Percentiles rank a stretch among this genome's conserved stretches.
phyloP scores from a whole-genome alignment of 2,113 vertebrate genomes.

The Solea senegalensis region DNA sequence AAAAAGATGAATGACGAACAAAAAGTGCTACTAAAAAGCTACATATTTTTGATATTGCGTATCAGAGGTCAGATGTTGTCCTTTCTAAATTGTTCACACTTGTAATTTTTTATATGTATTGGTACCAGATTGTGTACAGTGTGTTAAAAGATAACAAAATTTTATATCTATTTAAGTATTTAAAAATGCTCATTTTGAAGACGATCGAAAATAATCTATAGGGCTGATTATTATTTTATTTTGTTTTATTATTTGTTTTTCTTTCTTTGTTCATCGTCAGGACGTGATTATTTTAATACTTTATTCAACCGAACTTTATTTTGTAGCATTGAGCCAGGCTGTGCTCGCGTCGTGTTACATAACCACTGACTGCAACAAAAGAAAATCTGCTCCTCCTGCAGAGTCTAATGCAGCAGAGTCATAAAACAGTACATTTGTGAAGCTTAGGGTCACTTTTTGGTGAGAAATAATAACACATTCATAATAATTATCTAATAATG shows the following conservation, averaged over 20 bases:
- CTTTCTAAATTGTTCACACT: constrained; percentile 87
- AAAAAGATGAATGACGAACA: constrained; percentile 82
- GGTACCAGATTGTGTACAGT: constrained; percentile 84
- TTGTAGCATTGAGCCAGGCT: constrained; percentile 26
- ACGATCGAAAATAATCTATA: constrained; percentile 41
- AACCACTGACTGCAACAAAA: constrained; percentile 20
- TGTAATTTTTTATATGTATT: constrained; percentile 77
- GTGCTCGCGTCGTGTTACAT: constrained; percentile 46
- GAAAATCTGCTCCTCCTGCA: background rate
- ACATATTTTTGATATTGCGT: constrained; percentile 91
- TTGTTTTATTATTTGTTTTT: background rate
- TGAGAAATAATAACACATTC: no score
- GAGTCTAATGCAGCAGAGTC: background rate
- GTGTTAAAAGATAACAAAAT: constrained; percentile 70
- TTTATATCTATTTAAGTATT: constrained; percentile 86
- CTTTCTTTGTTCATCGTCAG: constrained; percentile 2
- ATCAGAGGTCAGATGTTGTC: constrained; percentile 82
- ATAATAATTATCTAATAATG: no score
- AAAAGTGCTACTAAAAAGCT: constrained; percentile 88
- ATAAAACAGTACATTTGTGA: background rate
- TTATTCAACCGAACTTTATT: constrained; percentile 23
- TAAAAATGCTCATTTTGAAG: constrained; percentile 67
- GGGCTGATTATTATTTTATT: constrained; percentile 15
- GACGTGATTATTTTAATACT: constrained; percentile 63
- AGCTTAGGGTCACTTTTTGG: no score